Evolutionary conservation across 2,888 invertebrate species (phyloP).

Genomic region (Lepidochitona cinerea): DNA sequence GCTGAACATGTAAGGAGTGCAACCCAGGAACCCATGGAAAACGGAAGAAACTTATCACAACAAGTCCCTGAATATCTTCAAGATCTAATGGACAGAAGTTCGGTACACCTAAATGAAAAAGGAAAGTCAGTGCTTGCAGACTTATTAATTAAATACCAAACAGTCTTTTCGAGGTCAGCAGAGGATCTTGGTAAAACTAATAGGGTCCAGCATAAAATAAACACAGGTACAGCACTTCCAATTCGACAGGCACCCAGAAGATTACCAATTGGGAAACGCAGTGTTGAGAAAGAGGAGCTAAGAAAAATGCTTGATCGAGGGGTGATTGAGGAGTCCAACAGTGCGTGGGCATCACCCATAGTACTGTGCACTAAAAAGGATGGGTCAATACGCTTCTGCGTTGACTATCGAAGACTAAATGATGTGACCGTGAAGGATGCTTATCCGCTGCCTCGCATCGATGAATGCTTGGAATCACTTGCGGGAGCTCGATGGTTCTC

Average conservation of each 20-base stretch:
- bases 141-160: background rate
- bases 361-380: slow-evolving; percentile 4
- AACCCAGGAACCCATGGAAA: no score
- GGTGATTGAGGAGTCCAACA: slow-evolving; percentile 1
- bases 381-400: slow-evolving; percentile 13
- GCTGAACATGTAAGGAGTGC: no score
- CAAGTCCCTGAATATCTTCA: slow-evolving; percentile 14
- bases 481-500: background rate
- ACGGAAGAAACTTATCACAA: no score
- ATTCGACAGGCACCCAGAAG: background rate
- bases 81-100: slow-evolving; percentile 14
- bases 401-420: slow-evolving; percentile 25
- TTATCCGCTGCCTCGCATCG: background rate
- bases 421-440: slow-evolving; percentile 21
- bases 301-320: slow-evolving; percentile 9
- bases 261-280: background rate
- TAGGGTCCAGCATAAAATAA: slow-evolving; percentile 1
- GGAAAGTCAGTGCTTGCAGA: background rate
- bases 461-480: background rate
- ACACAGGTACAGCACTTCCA: background rate
- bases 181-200: slow-evolving; percentile 9
- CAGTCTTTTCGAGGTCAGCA: background rate
- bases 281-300: background rate
- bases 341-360: no score
- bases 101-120: slow-evolving; percentile 5